These are phyloP conservation scores for Xiphophorus birchmanni DNA, from an alignment of 2,797 vertebrate species.

Conservation along the genomic window DNA sequence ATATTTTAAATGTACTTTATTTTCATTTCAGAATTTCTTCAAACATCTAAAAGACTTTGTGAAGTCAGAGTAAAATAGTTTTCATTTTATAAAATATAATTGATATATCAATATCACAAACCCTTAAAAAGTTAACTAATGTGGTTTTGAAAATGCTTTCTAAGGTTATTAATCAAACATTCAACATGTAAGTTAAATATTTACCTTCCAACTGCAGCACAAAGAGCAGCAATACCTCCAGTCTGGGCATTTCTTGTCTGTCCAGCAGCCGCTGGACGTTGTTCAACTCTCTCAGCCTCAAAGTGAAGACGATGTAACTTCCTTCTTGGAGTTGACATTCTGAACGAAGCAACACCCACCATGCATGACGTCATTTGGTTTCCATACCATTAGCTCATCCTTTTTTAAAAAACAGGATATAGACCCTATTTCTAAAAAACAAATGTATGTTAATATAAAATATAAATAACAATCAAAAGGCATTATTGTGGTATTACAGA, in stretches of 20 bases:
- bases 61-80: too few relatives aligned
- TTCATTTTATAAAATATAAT: too few relatives aligned
- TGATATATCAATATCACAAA: too few relatives aligned
- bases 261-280: background rate
- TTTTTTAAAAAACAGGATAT: background rate
- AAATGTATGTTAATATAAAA: background rate
- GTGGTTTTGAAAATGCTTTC: background rate
- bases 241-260: background rate
- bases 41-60: too few relatives aligned
- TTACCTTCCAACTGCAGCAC: constrained; percentile 34
- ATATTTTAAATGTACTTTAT: too few relatives aligned
- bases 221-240: constrained; percentile 10
- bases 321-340: background rate
- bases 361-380: background rate
- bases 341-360: background rate
- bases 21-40: too few relatives aligned
- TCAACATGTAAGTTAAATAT: background rate
- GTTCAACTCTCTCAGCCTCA: background rate
- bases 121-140: too few relatives aligned
- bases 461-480: background rate
- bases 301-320: background rate
- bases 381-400: background rate
- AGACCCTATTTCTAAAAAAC: background rate
- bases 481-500: background rate
- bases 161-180: background rate